Base-by-base conservation (phyloP, 2,797 vertebrate species). In the Mionectes olivaceus region DNA sequence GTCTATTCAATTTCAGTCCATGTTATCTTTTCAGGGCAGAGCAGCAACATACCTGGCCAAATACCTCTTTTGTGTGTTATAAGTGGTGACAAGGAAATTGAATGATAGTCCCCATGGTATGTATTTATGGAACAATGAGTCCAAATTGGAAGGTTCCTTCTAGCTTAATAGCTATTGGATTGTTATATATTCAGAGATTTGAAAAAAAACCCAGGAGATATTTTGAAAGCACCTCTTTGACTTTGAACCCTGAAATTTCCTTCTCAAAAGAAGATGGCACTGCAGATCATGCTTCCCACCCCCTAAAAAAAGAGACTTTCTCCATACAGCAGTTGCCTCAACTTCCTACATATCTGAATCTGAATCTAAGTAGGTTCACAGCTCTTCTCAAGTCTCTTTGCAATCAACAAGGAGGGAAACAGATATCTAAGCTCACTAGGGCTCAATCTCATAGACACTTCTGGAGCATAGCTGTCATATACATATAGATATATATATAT, bases 1-100 rank as follows among this genome's bases (percentile, higher is more conserved):
- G 28, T 59, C 79, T 77, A 52, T 92, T 93, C 53, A 86, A 0
- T 75, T 79, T 71, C n/a, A 89, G 22, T 10, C 32, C 1, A 0
- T 71, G 57, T 52, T 89, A 57, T 71, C 71, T 91, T 89, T 83
- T 30, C 19, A 53, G 39, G 35, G 47, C 37, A 93, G 37, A 94
- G 18, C 53, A 85, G 46, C 19, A 82, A 39, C 59, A 32, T 33
- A 84, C 37, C 60, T 84, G 43, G 18, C 13, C 83, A 84, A 94
- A 84, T 39, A 30, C 3, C 30, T 79, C 74, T 53, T 94, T 83
- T 91, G 17, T 65, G n/a, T 63, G 19, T 44, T 76, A 61, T 19
- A 25, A 73, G 63, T 39, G 37, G 24, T 52, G 75, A 16, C 56
- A 82, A 63, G 33, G 25, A 74, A 59, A 90, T 21, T 44, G 63